Conservation (phyloP, 2,797 vertebrate genomes). For the Galagoides demidoff region DNA sequence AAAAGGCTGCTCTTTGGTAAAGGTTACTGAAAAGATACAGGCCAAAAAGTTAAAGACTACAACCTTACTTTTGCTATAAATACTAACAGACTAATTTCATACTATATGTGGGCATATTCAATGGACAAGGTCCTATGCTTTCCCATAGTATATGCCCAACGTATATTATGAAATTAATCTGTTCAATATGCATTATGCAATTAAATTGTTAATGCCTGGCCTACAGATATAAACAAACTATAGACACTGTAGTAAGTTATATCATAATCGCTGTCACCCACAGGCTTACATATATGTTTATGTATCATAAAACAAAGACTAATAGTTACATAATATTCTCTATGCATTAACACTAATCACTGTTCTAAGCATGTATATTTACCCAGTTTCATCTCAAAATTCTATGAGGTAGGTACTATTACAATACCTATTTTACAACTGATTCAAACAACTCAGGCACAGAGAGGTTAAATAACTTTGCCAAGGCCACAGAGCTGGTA, state of each 20-base stretch:
- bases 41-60: background rate
- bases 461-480: background rate
- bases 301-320: background rate
- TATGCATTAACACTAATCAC: background rate
- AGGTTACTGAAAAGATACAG: background rate
- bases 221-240: background rate
- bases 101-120: background rate
- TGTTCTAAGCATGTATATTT: background rate
- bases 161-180: background rate
- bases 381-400: background rate
- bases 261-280: background rate
- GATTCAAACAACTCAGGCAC: background rate
- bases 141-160: background rate
- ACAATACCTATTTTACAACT: background rate
- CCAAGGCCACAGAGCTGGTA: background rate
- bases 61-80: background rate
- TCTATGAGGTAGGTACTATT: background rate
- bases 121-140: background rate
- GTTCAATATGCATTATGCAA: background rate
- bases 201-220: background rate
- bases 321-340: background rate
- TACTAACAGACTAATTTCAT: background rate
- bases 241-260: background rate
- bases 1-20: conserved; percentile 10
- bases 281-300: background rate